Conservation (phyloP, 2,113 vertebrate genomes). For the Brachyhypopomus gauderio region DNA sequence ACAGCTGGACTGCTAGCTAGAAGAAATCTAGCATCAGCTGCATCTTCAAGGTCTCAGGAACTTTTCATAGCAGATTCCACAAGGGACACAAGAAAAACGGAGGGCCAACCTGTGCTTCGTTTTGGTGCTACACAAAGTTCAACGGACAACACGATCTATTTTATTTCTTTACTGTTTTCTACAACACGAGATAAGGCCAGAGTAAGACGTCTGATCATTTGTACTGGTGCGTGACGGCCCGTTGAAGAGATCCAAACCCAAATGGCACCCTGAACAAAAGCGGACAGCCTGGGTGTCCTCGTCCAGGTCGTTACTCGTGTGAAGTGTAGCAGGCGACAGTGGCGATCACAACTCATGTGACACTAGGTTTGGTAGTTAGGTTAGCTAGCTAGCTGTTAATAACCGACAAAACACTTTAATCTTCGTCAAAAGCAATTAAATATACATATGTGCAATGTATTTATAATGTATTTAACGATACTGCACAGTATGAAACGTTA, state of each 20-base stretch:
- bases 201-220: too few relatives aligned
- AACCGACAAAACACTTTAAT: neutral
- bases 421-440: neutral
- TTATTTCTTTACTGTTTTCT: neutral
- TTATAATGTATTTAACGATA: neutral
- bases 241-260: too few relatives aligned
- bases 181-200: too few relatives aligned
- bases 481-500: neutral
- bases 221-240: too few relatives aligned
- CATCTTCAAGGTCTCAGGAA: neutral
- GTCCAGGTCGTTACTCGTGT: too few relatives aligned
- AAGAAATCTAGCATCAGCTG: neutral
- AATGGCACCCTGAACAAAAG: too few relatives aligned
- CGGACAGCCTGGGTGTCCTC: too few relatives aligned
- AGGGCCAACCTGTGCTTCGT: neutral
- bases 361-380: neutral
- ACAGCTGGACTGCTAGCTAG: too few relatives aligned
- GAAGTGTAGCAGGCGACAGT: neutral
- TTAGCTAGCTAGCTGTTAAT: neutral
- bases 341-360: conserved; percentile 5
- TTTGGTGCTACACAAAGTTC: neutral
- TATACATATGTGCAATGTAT: neutral
- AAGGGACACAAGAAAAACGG: neutral
- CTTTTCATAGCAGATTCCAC: neutral
- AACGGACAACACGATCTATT: neutral